Percentiles rank a stretch among this genome's conserved stretches.
phyloP scores from a whole-genome alignment of 2,888 invertebrate species.

The Acanthopleura granulata region DNA sequence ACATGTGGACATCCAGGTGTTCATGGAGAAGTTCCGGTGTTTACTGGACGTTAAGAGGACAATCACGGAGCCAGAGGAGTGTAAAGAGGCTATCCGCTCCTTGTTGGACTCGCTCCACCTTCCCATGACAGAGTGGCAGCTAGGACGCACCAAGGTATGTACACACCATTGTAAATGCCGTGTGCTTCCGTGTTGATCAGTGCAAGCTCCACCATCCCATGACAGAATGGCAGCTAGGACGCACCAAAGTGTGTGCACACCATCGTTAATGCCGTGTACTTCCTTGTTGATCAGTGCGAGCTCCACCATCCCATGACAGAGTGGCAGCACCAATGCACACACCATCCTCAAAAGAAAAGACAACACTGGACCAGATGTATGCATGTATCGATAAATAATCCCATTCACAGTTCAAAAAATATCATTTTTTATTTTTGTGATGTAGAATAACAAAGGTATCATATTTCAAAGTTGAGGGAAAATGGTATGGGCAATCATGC shows the following conservation, averaged over 20 bases:
- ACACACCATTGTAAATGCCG: too few relatives aligned
- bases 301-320: slow-evolving; percentile 52
- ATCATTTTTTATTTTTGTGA: too few relatives aligned
- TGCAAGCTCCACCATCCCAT: slow-evolving; percentile 47
- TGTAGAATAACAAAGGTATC: too few relatives aligned
- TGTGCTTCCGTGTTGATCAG: too few relatives aligned
- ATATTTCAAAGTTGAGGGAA: too few relatives aligned
- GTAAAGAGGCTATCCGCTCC: slow-evolving; percentile 38
- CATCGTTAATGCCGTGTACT: too few relatives aligned
- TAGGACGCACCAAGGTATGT: slow-evolving; percentile 58
- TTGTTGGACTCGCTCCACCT: slow-evolving; percentile 49
- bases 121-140: slow-evolving; percentile 58
- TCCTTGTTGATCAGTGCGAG: too few relatives aligned
- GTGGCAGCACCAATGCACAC: slow-evolving; percentile 57
- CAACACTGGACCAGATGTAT: too few relatives aligned
- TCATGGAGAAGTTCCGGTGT: slow-evolving; percentile 53
- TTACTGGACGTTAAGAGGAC: slow-evolving; percentile 31
- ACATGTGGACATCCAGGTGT: slow-evolving; percentile 52
- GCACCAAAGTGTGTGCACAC: slow-evolving; percentile 50
- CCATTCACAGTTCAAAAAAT: too few relatives aligned
- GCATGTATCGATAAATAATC: too few relatives aligned
- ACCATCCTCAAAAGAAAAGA: too few relatives aligned
- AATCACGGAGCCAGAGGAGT: slow-evolving; percentile 20
- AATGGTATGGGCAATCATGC: too few relatives aligned
- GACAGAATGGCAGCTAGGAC: slow-evolving; percentile 61